phyloP scores from a whole-genome alignment of 2,888 invertebrate species.

The Ramazzottius varieornatus region DNA sequence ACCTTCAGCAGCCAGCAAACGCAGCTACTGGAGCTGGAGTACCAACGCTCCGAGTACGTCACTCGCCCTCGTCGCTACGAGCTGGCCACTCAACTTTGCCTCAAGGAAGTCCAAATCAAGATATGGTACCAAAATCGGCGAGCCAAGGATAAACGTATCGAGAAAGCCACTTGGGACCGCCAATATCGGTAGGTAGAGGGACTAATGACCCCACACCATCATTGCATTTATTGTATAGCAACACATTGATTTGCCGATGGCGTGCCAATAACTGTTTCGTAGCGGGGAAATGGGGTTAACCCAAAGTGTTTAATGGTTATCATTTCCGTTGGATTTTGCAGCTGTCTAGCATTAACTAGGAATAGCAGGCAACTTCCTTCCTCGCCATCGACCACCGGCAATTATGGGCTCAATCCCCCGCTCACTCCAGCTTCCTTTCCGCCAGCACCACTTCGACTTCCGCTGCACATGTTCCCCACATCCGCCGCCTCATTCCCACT shows the following conservation, averaged over 20 bases:
- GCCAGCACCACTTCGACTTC: neutral
- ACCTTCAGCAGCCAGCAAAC: conserved; percentile 86
- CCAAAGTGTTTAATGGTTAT: neutral
- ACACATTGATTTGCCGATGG: neutral
- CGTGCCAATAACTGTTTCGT: neutral
- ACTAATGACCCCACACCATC: too few species aligned
- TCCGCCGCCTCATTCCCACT: neutral
- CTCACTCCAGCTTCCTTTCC: neutral
- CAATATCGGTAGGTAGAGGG: conserved; percentile 59
- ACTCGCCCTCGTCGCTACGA: conserved; percentile 55
- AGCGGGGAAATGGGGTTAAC: neutral
- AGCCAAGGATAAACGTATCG: conserved; percentile 81
- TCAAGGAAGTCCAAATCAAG: conserved; percentile 55
- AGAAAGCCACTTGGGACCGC: conserved; percentile 78
- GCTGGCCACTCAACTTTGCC: conserved; percentile 37
- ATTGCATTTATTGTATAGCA: too few species aligned
- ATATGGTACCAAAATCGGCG: conserved; percentile 82
- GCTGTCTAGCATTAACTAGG: neutral
- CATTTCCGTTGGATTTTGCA: neutral
- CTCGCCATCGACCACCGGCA: neutral
- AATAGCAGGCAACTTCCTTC: neutral
- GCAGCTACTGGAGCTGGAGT: conserved; percentile 59
- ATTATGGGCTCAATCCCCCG: neutral
- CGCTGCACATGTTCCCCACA: neutral
- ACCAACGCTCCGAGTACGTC: conserved; percentile 70